Evolutionary conservation across 23 tunicate species (phyloP).

Genomic region (Styela clava): DNA sequence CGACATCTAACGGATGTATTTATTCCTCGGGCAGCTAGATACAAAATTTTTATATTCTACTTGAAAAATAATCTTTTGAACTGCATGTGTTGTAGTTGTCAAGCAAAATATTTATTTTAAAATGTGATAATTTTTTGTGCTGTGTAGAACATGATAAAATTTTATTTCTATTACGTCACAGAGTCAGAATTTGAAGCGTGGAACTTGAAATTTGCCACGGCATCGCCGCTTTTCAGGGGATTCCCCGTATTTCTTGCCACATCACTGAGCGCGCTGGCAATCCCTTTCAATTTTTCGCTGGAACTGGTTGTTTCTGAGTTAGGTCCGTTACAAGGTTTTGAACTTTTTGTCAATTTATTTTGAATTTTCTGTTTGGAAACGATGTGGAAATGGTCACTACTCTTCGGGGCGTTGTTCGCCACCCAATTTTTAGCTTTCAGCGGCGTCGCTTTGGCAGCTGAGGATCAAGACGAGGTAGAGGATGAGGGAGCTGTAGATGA

Average conservation of each 20-base stretch:
- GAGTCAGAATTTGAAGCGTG: neutral
- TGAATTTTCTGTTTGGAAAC: neutral
- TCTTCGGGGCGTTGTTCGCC: slow-evolving; percentile 1
- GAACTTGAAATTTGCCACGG: neutral
- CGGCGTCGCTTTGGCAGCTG: neutral
- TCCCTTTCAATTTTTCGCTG: neutral
- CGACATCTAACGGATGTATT: too few relatives aligned
- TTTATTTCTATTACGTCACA: neutral
- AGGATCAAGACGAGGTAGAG: slow-evolving; percentile 30
- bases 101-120: too few relatives aligned
- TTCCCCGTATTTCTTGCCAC: slow-evolving; percentile 14
- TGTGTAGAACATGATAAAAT: too few relatives aligned
- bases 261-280: slow-evolving; percentile 14
- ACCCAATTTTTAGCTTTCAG: slow-evolving; percentile 3
- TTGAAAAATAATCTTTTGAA: too few relatives aligned
- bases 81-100: too few relatives aligned
- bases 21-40: too few relatives aligned
- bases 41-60: too few relatives aligned
- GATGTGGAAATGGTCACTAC: slow-evolving; percentile 11
- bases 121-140: too few relatives aligned
- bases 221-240: slow-evolving; percentile 3
- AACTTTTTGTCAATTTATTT: too few relatives aligned
- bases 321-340: neutral
- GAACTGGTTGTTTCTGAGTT: neutral
- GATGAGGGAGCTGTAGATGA: slow-evolving; percentile 58